These are phyloP conservation scores for Nebria brevicollis DNA, from an alignment of 2,888 invertebrate species.

Conservation along the genomic window DNA sequence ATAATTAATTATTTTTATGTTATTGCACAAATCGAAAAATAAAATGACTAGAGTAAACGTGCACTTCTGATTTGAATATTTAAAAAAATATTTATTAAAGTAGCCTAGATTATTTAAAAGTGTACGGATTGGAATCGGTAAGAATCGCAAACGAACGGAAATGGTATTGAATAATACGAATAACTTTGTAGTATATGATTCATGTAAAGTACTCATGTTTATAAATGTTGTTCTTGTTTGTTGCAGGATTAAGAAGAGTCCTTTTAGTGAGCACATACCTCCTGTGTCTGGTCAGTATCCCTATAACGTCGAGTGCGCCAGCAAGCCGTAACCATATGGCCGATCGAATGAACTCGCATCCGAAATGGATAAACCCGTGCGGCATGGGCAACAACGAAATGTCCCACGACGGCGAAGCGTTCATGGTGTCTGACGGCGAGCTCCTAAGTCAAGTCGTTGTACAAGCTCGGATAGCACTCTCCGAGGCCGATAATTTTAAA, in stretches of 20 bases:
- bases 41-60: too few species aligned
- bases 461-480: conserved; percentile 62
- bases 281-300: conserved; percentile 58
- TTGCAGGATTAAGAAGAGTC: conserved; percentile 63
- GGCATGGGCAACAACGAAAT: conserved; percentile 57
- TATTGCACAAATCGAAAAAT: too few species aligned
- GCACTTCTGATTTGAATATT: too few species aligned
- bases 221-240: conserved; percentile 50
- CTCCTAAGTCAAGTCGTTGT: conserved; percentile 62
- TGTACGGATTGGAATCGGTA: too few species aligned
- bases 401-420: conserved; percentile 52
- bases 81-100: too few species aligned
- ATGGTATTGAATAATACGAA: too few species aligned
- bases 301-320: conserved; percentile 60
- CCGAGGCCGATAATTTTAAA: conserved; percentile 60
- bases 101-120: too few species aligned
- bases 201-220: background rate
- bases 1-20: too few species aligned
- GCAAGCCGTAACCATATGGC: conserved; percentile 50
- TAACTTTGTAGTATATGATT: background rate
- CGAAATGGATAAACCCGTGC: conserved; percentile 68
- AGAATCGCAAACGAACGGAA: too few species aligned
- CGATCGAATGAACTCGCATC: conserved; percentile 52
- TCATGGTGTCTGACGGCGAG: conserved; percentile 58
- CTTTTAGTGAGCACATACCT: conserved; percentile 61